phyloP scores from a whole-genome alignment of 2,113 vertebrate genomes.

The Lathamus discolor region DNA sequence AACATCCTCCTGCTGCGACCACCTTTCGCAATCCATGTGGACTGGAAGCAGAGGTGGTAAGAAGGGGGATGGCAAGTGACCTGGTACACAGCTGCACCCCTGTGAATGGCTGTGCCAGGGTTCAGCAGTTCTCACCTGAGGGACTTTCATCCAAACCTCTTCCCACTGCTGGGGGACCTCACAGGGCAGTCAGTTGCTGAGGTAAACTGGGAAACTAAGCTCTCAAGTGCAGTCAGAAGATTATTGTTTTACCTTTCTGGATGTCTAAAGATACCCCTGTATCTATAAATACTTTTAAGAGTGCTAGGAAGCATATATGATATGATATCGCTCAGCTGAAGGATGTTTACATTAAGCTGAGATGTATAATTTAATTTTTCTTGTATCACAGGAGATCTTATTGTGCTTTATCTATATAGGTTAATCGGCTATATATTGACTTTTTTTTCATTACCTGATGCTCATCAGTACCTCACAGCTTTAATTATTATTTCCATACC shows the following conservation, averaged over 20 bases:
- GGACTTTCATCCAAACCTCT: neutral
- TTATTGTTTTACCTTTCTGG: neutral
- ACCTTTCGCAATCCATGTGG: neutral
- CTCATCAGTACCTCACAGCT: neutral
- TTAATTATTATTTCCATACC: neutral
- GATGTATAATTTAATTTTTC: neutral
- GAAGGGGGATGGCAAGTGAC: neutral
- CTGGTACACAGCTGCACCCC: neutral
- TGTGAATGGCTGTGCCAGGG: neutral
- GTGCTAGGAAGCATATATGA: neutral
- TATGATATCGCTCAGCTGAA: neutral
- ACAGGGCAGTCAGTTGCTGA: neutral
- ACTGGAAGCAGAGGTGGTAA: neutral
- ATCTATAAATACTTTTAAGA: neutral
- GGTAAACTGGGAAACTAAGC: neutral
- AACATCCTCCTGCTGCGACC: neutral
- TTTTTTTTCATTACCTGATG: neutral
- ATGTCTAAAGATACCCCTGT: neutral
- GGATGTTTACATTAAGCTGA: neutral
- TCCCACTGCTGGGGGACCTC: neutral
- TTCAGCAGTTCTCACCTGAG: neutral
- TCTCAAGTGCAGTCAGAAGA: neutral
- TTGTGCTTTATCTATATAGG: neutral
- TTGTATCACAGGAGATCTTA: neutral
- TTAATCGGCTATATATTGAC: neutral